These are phyloP conservation scores for Microplitis deprimator DNA, from an alignment of 2,888 invertebrate species.

Conservation along the genomic window DNA sequence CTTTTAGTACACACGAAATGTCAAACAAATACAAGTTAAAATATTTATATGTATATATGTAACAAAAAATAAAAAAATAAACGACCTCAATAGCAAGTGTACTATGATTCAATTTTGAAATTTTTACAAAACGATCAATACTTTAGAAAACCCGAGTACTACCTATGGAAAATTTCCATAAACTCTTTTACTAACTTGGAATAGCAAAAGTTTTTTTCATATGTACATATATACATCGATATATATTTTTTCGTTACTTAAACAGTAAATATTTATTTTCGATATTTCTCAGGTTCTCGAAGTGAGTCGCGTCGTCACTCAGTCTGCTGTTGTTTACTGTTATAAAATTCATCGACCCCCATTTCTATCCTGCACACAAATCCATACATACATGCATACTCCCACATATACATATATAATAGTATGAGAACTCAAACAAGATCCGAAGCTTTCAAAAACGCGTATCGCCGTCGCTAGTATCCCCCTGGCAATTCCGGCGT, in stretches of 20 bases:
- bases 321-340: conserved; percentile 39
- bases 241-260: background rate
- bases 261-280: conserved; percentile 22
- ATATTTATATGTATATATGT: too few species aligned
- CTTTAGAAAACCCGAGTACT: background rate
- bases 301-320: background rate
- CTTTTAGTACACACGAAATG: conserved; percentile 16
- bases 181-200: background rate
- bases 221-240: background rate
- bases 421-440: conserved; percentile 12
- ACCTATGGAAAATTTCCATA: background rate
- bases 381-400: background rate
- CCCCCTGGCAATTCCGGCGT: conserved; percentile 50
- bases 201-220: background rate
- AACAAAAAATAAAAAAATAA: background rate
- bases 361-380: background rate
- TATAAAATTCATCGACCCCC: conserved; percentile 47
- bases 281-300: conserved; percentile 20
- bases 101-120: background rate
- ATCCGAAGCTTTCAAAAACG: conserved; percentile 41
- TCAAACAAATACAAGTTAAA: conserved; percentile 5
- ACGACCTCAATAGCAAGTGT: conserved; percentile 8
- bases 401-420: background rate
- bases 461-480: conserved; percentile 31
- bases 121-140: background rate